Conservation (phyloP, 1,140 invertebrate genomes). For the Archivesica marissinica region DNA sequence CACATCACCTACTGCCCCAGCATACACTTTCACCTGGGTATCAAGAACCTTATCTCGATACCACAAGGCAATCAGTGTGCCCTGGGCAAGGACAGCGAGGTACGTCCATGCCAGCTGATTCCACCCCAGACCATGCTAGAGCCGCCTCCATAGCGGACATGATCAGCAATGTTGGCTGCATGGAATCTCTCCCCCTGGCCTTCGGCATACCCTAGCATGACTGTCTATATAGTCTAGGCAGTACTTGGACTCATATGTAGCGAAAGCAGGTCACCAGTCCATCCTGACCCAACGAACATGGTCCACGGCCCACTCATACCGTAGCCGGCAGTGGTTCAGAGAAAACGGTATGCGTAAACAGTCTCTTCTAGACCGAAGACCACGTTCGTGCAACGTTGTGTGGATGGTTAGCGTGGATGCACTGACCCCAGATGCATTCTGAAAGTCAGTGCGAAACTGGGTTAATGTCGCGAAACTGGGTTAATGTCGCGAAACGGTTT, state of each 20-base stretch:
- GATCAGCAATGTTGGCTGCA: not conserved
- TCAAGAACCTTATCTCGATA: no score
- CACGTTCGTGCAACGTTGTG: not conserved
- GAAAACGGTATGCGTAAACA: not conserved
- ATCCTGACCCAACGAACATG: not conserved
- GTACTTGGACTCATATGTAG: no score
- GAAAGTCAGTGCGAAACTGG: slow-evolving; percentile 5
- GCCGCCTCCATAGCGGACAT: not conserved
- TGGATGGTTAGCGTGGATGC: not conserved
- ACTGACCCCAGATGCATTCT: slow-evolving; percentile 11
- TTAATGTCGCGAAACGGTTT: not conserved
- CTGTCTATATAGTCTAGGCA: no score
- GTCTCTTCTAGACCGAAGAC: not conserved
- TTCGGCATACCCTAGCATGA: not conserved
- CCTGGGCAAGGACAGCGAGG: not conserved
- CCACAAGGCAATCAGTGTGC: no score
- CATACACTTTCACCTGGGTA: no score
- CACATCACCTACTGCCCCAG: no score
- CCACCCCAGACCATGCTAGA: not conserved
- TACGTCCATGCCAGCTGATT: not conserved
- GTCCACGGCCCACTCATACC: slow-evolving; percentile 1
- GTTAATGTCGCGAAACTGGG: not conserved
- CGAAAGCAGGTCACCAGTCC: no score
- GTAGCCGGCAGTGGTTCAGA: not conserved
- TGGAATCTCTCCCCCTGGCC: not conserved